These are phyloP conservation scores for Tetraneura akinire DNA, from an alignment of 1,140 invertebrate genomes.

Conservation along the genomic window DNA sequence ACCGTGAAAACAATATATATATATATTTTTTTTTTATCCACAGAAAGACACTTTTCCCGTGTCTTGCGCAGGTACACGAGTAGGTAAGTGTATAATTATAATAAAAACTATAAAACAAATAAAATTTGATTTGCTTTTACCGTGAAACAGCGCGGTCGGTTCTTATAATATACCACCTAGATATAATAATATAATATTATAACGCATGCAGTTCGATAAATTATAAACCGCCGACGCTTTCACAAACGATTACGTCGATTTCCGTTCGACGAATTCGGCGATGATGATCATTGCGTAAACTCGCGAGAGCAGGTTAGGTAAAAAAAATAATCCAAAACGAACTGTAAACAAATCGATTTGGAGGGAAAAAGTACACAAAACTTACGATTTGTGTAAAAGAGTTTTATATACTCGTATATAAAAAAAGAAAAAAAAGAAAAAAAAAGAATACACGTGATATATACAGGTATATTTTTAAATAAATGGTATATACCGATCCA, in stretches of 20 bases:
- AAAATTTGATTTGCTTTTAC: slow-evolving; percentile 48
- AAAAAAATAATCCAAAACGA: no score
- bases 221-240: slow-evolving; percentile 38
- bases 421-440: no score
- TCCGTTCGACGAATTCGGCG: slow-evolving; percentile 19
- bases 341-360: no score
- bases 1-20: slow-evolving; percentile 34
- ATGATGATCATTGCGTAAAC: neutral
- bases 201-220: neutral
- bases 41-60: slow-evolving; percentile 12
- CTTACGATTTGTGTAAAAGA: neutral
- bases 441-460: no score
- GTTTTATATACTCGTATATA: no score
- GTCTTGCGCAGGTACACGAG: no score
- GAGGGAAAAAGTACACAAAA: neutral
- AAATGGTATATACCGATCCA: neutral
- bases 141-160: slow-evolving; percentile 19
- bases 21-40: neutral
- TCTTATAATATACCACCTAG: no score
- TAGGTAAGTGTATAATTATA: slow-evolving; percentile 27
- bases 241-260: slow-evolving; percentile 33
- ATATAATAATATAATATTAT: neutral
- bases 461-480: neutral
- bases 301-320: no score
- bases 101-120: slow-evolving; percentile 20